Conservation (phyloP, 1,140 invertebrate genomes). For the Physella acuta region DNA sequence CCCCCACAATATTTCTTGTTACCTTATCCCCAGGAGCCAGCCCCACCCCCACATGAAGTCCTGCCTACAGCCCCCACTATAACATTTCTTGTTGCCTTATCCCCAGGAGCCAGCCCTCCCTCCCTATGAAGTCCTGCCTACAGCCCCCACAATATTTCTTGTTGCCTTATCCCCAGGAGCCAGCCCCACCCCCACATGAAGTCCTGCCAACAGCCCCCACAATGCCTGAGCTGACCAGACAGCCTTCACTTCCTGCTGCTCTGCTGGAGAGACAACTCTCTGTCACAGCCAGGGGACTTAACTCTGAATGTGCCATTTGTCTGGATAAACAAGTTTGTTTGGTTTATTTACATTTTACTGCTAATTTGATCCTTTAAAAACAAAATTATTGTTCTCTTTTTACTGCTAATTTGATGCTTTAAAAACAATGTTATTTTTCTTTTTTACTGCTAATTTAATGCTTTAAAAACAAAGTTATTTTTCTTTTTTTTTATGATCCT, state of each 20-base stretch:
- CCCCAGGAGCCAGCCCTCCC: too few species aligned
- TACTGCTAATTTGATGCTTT: too few species aligned
- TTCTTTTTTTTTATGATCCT: too few species aligned
- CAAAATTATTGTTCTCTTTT: too few species aligned
- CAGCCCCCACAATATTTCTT: not conserved
- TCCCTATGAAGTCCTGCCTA: too few species aligned
- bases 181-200: not conserved
- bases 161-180: too few species aligned
- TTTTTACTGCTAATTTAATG: too few species aligned
- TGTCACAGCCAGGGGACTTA: constrained; percentile 48
- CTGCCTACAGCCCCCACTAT: constrained; percentile 50
- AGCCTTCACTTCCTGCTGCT: constrained; percentile 56
- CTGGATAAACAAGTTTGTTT: constrained; percentile 66
- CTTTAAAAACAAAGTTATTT: too few species aligned
- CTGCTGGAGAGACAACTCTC: constrained; percentile 26
- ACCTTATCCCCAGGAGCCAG: constrained; percentile 59
- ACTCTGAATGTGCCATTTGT: constrained; percentile 78
- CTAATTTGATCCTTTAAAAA: too few species aligned
- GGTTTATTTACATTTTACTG: too few species aligned
- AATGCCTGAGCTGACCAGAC: constrained; percentile 67
- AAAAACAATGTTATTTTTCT: too few species aligned
- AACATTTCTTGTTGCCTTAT: too few species aligned
- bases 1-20: constrained; percentile 65
- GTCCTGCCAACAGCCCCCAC: constrained; percentile 47
- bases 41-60: not conserved